A percentile compares a stretch with the other conserved stretches of the same genome.
Conservation (phyloP, 1,140 invertebrate genomes). For the Brachionus plicatilis region DNA sequence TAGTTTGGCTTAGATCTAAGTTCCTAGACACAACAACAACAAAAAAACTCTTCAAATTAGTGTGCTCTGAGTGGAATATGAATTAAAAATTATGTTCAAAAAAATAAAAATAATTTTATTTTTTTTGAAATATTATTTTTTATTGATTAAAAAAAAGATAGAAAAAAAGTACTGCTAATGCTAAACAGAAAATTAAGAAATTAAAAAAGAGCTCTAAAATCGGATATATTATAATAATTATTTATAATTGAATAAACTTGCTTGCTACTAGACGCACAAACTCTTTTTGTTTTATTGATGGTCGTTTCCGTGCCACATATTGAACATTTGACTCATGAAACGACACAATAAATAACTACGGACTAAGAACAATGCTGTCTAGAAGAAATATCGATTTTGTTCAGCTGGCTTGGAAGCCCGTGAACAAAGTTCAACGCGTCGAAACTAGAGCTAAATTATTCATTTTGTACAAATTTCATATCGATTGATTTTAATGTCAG, state of each 20-base stretch:
- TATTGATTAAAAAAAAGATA: slow-evolving; percentile 22
- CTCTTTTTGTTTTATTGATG: not conserved
- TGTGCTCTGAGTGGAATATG: not conserved
- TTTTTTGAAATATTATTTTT: slow-evolving; percentile 26
- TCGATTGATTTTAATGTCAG: not conserved
- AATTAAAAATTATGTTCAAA: not conserved
- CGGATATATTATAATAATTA: slow-evolving; percentile 20
- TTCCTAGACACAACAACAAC: not conserved
- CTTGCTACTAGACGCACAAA: not conserved
- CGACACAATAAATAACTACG: too few relatives aligned
- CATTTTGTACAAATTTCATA: not conserved
- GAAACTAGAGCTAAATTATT: not conserved
- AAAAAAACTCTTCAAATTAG: not conserved
- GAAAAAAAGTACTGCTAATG: not conserved
- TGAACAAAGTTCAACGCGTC: not conserved
- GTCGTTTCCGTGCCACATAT: not conserved
- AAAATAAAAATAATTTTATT: not conserved
- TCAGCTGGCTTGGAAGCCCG: not conserved
- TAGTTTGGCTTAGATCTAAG: not conserved
- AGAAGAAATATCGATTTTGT: not conserved
- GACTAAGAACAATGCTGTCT: not conserved
- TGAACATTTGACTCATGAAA: too few relatives aligned
- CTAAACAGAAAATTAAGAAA: not conserved
- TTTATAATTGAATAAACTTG: slow-evolving; percentile 23
- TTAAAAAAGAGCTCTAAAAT: not conserved